Percentiles rank a stretch among this genome's conserved stretches.
These are phyloP conservation scores for Lamproptera curius DNA, from an alignment of 2,888 invertebrate species.

Conservation along the genomic window DNA sequence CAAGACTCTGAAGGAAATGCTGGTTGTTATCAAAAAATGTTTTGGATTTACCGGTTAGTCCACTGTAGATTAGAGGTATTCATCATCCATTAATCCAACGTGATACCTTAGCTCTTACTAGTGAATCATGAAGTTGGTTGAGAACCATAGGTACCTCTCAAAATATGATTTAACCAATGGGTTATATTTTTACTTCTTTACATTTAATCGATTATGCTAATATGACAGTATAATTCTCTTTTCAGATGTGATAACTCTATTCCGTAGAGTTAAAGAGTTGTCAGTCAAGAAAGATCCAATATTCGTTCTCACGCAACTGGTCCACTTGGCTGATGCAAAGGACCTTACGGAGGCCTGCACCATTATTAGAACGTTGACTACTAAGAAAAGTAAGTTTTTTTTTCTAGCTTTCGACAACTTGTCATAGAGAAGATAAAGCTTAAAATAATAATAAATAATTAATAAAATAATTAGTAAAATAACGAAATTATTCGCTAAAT, in stretches of 20 bases:
- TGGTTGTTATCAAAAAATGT: conserved; percentile 31
- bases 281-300: conserved; percentile 45
- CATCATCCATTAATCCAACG: too few species aligned
- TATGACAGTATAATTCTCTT: conserved; percentile 27
- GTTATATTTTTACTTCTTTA: too few species aligned
- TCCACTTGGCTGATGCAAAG: conserved; percentile 42
- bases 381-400: conserved; percentile 39
- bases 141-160: too few species aligned
- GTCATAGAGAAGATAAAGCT: not conserved
- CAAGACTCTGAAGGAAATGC: conserved; percentile 33
- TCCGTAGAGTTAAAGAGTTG: conserved; percentile 44
- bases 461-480: not conserved
- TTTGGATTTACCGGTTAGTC: conserved; percentile 45
- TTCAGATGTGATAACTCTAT: conserved; percentile 14
- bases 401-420: not conserved
- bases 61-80: too few species aligned
- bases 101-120: too few species aligned
- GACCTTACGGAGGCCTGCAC: conserved; percentile 35
- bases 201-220: conserved; percentile 2
- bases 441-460: not conserved
- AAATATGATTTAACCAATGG: too few species aligned
- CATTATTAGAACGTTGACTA: conserved; percentile 37
- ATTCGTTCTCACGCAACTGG: conserved; percentile 37
- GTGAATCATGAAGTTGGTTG: too few species aligned
- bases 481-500: too few species aligned